Percentiles rank a stretch among this genome's conserved stretches.
Evolutionary conservation across 2,888 invertebrate genomes (phyloP).

Genomic region (Tanytarsus gracilentus): DNA sequence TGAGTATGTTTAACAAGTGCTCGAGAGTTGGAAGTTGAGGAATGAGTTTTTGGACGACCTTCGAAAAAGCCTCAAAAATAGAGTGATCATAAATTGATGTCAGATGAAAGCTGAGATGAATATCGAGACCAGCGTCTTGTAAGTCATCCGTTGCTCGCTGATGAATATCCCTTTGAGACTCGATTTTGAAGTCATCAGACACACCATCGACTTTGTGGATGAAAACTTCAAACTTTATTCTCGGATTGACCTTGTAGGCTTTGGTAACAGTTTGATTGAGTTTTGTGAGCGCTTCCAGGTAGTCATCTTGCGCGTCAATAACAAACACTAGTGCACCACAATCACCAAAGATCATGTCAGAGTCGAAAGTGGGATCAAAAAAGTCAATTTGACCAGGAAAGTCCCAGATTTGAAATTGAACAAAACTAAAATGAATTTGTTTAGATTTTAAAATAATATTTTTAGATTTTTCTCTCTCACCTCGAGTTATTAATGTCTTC

Average conservation of each 20-base stretch:
- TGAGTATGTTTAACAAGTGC: slow-evolving; percentile 93
- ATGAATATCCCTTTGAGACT: slow-evolving; percentile 96
- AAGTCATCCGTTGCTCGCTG: slow-evolving; percentile 93
- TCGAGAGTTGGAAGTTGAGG: slow-evolving; percentile 95
- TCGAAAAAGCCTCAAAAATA: slow-evolving; percentile 99
- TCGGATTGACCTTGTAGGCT: slow-evolving; percentile 90
- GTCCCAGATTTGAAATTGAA: slow-evolving; percentile 99
- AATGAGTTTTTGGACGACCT: slow-evolving; percentile 98
- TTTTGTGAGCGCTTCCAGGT: slow-evolving; percentile 88
- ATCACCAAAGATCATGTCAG: slow-evolving; percentile 91
- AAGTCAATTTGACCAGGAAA: slow-evolving; percentile 85
- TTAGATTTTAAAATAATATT: not conserved
- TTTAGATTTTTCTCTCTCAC: not conserved
- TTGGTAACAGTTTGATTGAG: slow-evolving; percentile 88
- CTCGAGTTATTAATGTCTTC: slow-evolving; percentile 88
- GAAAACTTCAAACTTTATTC: slow-evolving; percentile 96
- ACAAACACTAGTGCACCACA: slow-evolving; percentile 98
- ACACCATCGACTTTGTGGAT: slow-evolving; percentile 99
- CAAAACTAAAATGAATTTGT: slow-evolving; percentile 57
- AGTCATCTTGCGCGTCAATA: slow-evolving; percentile 99
- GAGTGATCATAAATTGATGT: slow-evolving; percentile 99
- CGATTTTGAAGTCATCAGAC: slow-evolving; percentile 98
- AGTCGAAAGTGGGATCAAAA: slow-evolving; percentile 92
- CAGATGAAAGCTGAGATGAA: slow-evolving; percentile 87
- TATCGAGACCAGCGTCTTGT: slow-evolving; percentile 72